phyloP scores from a whole-genome alignment of 1,140 invertebrate genomes.

The Drosophila lini region DNA sequence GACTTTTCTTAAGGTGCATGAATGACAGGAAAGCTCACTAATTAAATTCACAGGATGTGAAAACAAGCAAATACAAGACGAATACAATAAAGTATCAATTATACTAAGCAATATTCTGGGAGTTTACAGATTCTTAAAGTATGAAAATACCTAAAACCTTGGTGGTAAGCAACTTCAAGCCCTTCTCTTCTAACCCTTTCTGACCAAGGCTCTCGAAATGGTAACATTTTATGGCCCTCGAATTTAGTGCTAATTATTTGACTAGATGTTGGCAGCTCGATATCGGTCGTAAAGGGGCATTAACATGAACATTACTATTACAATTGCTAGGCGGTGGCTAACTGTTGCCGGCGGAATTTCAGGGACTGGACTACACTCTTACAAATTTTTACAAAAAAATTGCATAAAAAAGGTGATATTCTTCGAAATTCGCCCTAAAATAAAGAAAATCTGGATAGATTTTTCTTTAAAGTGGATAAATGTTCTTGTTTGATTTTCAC shows the following conservation, averaged over 20 bases:
- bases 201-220: background rate
- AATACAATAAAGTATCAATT: background rate
- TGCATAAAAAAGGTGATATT: too few relatives aligned
- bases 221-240: background rate
- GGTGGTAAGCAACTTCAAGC: background rate
- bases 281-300: constrained; percentile 21
- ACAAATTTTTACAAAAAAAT: too few relatives aligned
- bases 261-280: constrained; percentile 22
- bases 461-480: too few relatives aligned
- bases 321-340: background rate
- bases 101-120: too few relatives aligned
- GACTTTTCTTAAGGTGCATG: background rate
- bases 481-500: too few relatives aligned
- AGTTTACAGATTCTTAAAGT: too few relatives aligned
- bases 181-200: background rate
- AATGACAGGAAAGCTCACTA: background rate
- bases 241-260: constrained; percentile 26
- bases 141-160: too few relatives aligned
- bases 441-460: too few relatives aligned
- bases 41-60: constrained; percentile 10
- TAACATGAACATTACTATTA: constrained; percentile 19
- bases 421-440: too few relatives aligned
- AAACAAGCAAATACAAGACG: background rate
- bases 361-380: background rate
- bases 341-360: constrained; percentile 22